Base-by-base conservation (phyloP, 2,888 invertebrate species). In the Meteorus colon region DNA sequence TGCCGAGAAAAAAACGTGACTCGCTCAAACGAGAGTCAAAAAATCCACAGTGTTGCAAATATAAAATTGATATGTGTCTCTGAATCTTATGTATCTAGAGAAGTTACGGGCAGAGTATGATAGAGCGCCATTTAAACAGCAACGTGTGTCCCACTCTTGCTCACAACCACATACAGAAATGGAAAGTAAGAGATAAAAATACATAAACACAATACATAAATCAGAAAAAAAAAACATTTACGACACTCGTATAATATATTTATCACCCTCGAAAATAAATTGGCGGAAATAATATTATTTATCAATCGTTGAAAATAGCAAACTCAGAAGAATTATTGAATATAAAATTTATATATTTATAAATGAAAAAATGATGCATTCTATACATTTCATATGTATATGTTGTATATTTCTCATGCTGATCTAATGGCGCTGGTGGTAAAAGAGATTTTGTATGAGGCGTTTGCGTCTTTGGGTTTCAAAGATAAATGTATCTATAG, bases 271-370 rank as follows among this genome's bases (percentile, higher is more conserved):
- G 62, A 62, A 8, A 31, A 68, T 62, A n/a, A 76, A 24, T 51
- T 19, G 67, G 77, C 74, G 72, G 79, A 80, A 82, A 84, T 82
- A 83, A 82, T 85, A 85, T 86, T 87, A 85, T 86, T 87, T 85
- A 86, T 85, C 85, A 83, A 86, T 86, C 82, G 81, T 81, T 79
- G 77, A 59, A 70, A 67, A 70, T 65, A 37, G 37, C 10, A 34
- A 55, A 68, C 24, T 59, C 29, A 48, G 31, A 19, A 62, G 27
- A 63, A 63, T 31, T 45, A 73, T 51, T 73, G 62, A 62, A 63
- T 27, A 29, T 45, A 24, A 24, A 16, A 63, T 71, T 41, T 62
- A 62, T 71, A 60, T 5, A 55, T 24, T 8, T 19, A 19, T 55
- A 19, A 45, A 45, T 45, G 8, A 45, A 45, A 5, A 55, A 24